Conservation (phyloP, 2,797 vertebrate species). For the Podarcis siculus region DNA sequence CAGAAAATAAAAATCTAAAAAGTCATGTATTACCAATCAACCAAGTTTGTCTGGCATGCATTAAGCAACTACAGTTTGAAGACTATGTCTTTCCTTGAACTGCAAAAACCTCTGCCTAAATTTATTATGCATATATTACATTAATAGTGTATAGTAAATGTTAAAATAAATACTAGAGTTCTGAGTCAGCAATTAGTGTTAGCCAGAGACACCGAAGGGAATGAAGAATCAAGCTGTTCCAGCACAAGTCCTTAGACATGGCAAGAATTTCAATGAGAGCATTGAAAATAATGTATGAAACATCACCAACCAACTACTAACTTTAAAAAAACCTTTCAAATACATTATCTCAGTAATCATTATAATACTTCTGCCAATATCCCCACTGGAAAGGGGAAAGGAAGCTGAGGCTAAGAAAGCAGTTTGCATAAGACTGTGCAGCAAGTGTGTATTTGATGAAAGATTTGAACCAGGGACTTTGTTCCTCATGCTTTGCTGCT, state of each 20-base stretch:
- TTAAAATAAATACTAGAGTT: constrained; percentile 28
- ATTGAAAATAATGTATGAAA: background rate
- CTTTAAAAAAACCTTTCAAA: background rate
- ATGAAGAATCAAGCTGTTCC: background rate
- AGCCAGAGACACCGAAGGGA: background rate
- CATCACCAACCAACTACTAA: background rate
- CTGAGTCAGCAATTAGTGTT: constrained; percentile 37
- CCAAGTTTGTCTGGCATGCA: background rate
- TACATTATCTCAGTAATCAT: background rate
- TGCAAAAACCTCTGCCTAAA: constrained; percentile 35
- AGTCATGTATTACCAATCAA: constrained; percentile 40
- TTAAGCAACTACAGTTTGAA: constrained; percentile 5
- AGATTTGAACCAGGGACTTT: background rate
- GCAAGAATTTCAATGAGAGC: background rate
- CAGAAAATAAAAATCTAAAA: constrained; percentile 29
- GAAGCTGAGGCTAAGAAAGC: background rate
- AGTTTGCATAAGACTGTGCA: background rate
- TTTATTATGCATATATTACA: constrained; percentile 51
- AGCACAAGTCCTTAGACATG: background rate
- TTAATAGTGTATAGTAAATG: constrained; percentile 37
- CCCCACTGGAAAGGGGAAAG: background rate
- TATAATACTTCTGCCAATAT: background rate
- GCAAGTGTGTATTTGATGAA: background rate
- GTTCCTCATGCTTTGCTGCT: background rate
- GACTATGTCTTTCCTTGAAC: constrained; percentile 40